Percentiles rank a stretch among this genome's conserved stretches.
These are phyloP conservation scores for Nemotelus pantherinus DNA, from an alignment of 2,888 invertebrate genomes.

Conservation along the genomic window DNA sequence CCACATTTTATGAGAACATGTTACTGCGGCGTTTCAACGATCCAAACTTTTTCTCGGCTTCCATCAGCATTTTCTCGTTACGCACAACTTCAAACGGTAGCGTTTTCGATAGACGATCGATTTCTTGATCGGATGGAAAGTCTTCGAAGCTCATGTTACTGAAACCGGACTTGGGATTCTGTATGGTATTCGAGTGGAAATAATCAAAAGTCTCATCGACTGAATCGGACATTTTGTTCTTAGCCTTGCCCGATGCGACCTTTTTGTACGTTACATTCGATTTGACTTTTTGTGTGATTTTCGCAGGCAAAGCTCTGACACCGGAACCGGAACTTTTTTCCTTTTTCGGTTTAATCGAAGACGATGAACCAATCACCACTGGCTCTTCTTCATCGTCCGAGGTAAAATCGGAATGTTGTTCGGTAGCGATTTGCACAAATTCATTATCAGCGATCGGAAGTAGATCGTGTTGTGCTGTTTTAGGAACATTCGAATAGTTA, in stretches of 20 bases:
- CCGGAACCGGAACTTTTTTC: conserved; percentile 60
- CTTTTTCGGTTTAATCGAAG: conserved; percentile 58
- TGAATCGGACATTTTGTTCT: conserved; percentile 55
- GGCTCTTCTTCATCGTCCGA: conserved; percentile 64
- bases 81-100: conserved; percentile 74
- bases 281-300: conserved; percentile 63
- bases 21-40: conserved; percentile 67
- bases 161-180: conserved; percentile 69
- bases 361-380: conserved; percentile 55
- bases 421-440: conserved; percentile 62
- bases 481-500: conserved; percentile 52
- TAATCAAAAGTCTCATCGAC: conserved; percentile 52
- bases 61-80: conserved; percentile 65
- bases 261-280: conserved; percentile 60
- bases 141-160: conserved; percentile 82
- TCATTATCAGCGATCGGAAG: conserved; percentile 63
- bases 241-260: conserved; percentile 54
- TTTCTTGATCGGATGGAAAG: conserved; percentile 72
- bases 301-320: conserved; percentile 62
- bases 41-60: conserved; percentile 66
- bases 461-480: conserved; percentile 55
- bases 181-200: conserved; percentile 63
- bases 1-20: conserved; percentile 66
- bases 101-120: conserved; percentile 60
- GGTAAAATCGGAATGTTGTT: conserved; percentile 61